phyloP scores from a whole-genome alignment of 2,888 invertebrate genomes.

The Acheta domesticus region DNA sequence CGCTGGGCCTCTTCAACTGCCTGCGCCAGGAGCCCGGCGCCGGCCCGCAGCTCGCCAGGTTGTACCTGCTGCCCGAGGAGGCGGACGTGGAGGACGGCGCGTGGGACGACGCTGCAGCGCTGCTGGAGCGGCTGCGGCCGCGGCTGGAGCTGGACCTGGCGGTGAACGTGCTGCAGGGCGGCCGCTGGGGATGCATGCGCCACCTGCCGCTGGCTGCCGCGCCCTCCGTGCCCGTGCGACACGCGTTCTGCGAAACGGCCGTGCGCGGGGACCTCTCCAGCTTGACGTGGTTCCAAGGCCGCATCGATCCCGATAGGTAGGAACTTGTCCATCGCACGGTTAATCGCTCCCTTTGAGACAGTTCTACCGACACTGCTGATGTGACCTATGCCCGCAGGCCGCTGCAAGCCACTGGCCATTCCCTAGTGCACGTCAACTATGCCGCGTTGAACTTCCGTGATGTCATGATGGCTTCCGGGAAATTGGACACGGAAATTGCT shows the following conservation, averaged over 20 bases:
- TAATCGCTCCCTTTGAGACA: no score
- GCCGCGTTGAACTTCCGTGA: background rate
- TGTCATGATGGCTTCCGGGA: background rate
- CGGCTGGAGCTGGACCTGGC: background rate
- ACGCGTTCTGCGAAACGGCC: slow-evolving; percentile 73
- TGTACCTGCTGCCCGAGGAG: background rate
- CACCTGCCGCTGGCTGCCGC: background rate
- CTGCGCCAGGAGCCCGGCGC: slow-evolving; percentile 76
- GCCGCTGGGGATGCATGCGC: slow-evolving; percentile 18
- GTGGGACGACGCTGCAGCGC: no score
- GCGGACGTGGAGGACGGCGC: background rate
- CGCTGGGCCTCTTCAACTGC: slow-evolving; percentile 87
- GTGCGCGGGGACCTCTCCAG: slow-evolving; percentile 84
- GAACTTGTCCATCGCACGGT: no score
- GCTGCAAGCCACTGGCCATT: background rate
- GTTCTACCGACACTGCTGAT: no score
- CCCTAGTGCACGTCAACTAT: background rate
- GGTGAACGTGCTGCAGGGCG: background rate
- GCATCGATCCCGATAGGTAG: slow-evolving; percentile 42
- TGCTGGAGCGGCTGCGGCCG: background rate
- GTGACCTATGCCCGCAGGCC: no score
- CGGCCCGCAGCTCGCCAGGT: slow-evolving; percentile 40
- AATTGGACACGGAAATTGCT: background rate
- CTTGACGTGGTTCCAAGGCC: slow-evolving; percentile 75
- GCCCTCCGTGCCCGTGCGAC: background rate